A percentile compares a stretch with the other conserved stretches of the same genome.
phyloP scores from a whole-genome alignment of 2,113 vertebrate species.

The Sapajus apella region DNA sequence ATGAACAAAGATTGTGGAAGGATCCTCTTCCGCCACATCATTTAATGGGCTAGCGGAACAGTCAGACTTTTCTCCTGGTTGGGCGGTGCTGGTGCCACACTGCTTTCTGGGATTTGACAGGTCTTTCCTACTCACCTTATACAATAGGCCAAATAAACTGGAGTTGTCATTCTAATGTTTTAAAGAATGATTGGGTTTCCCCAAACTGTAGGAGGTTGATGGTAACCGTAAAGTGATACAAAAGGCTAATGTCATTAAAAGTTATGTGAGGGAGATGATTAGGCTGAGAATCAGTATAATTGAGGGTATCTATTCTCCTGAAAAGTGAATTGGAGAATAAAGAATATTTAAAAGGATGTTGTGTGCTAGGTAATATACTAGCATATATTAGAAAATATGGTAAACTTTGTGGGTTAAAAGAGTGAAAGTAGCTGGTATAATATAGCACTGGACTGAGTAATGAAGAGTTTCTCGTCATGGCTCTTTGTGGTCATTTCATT shows the following conservation, averaged over 20 bases:
- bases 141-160: not conserved
- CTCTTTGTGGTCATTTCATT: not conserved
- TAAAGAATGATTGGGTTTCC: not conserved
- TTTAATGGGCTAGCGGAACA: not conserved
- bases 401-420: conserved; percentile 2
- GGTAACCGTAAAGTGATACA: not conserved
- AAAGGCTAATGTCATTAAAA: not conserved
- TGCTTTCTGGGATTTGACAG: not conserved
- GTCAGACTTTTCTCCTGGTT: not conserved
- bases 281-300: conserved; percentile 20
- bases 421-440: not conserved
- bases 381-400: conserved; percentile 4
- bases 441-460: not conserved
- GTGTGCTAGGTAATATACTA: not conserved
- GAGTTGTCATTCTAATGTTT: conserved; percentile 28
- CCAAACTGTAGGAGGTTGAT: not conserved
- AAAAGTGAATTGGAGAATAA: conserved; percentile 25
- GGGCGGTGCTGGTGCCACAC: not conserved
- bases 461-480: not conserved
- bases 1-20: not conserved
- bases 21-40: not conserved
- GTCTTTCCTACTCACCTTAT: not conserved
- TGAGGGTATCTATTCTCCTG: conserved; percentile 5
- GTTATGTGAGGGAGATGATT: not conserved
- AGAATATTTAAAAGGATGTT: conserved; percentile 44